Conservation (phyloP, 1,140 invertebrate genomes). For the Drosophila lacteicornis region DNA sequence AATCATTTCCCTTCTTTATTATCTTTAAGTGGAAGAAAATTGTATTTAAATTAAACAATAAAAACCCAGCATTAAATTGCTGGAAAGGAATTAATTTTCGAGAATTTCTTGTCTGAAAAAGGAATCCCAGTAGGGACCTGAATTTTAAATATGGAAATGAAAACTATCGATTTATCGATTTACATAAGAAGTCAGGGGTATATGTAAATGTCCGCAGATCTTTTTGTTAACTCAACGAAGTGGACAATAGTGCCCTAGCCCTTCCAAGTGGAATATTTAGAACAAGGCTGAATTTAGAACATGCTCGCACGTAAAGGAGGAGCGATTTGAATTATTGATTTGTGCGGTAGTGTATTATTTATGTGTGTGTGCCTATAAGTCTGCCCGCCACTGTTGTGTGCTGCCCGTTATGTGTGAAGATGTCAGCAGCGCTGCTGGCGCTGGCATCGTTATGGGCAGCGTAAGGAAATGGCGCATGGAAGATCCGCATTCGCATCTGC, state of each 20-base stretch:
- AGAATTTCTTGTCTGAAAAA: background rate
- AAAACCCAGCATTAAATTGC: background rate
- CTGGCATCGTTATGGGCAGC: conserved; percentile 6
- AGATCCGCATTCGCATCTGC: conserved; percentile 17
- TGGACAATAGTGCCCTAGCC: background rate
- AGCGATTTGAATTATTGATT: conserved; percentile 13
- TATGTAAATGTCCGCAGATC: no score
- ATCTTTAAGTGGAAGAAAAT: no score
- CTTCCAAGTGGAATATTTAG: background rate
- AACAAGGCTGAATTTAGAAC: conserved; percentile 10
- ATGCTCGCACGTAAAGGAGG: conserved; percentile 2
- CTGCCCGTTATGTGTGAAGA: background rate
- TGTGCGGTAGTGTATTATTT: conserved; percentile 1
- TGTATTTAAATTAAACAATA: background rate
- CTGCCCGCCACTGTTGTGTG: conserved; percentile 23
- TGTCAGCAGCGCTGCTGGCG: background rate
- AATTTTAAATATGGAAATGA: background rate
- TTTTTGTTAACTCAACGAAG: background rate
- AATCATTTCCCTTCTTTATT: background rate
- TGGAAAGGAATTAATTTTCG: background rate
- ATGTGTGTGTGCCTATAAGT: conserved; percentile 7
- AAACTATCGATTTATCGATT: background rate
- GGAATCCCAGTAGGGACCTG: background rate
- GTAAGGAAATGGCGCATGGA: conserved; percentile 5
- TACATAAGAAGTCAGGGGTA: background rate